Conservation (phyloP, 2,797 vertebrate species). For the Pipistrellus pipistrellus region DNA sequence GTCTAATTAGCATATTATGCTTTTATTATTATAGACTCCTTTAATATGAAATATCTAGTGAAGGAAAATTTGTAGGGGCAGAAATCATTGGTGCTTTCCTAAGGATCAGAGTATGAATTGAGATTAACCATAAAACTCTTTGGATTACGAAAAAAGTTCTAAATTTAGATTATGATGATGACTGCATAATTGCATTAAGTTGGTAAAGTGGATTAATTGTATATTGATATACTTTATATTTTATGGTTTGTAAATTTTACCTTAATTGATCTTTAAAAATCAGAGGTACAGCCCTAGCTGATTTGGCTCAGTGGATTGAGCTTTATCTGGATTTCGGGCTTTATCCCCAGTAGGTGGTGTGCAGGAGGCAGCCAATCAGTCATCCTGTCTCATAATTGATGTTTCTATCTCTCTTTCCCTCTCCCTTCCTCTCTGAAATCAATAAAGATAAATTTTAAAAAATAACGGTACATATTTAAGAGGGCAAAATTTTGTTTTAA, state of each 20-base stretch:
- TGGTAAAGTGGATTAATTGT: background rate
- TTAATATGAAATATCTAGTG: background rate
- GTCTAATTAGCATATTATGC: too few species aligned
- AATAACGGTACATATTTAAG: background rate
- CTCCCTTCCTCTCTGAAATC: too few species aligned
- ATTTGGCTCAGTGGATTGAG: too few species aligned
- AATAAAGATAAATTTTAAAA: background rate
- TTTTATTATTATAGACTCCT: background rate
- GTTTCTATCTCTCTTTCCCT: too few species aligned
- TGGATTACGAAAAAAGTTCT: background rate
- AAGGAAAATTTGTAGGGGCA: background rate
- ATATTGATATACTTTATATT: background rate
- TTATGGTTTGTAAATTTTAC: background rate
- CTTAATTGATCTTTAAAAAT: background rate
- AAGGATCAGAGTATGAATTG: background rate
- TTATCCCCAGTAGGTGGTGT: too few species aligned
- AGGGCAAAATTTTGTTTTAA: slow-evolving; percentile 42
- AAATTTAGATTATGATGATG: background rate
- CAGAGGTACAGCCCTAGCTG: background rate
- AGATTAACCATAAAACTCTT: background rate
- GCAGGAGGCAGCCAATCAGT: too few species aligned
- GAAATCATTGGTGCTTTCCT: background rate
- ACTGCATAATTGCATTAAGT: background rate
- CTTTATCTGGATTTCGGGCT: too few species aligned
- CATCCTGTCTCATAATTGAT: too few species aligned